Percentiles rank a stretch among this genome's conserved stretches.
These are phyloP conservation scores for Lepidocyrtoides sp. DNA, from an alignment of 2,888 invertebrate genomes.

Conservation along the genomic window DNA sequence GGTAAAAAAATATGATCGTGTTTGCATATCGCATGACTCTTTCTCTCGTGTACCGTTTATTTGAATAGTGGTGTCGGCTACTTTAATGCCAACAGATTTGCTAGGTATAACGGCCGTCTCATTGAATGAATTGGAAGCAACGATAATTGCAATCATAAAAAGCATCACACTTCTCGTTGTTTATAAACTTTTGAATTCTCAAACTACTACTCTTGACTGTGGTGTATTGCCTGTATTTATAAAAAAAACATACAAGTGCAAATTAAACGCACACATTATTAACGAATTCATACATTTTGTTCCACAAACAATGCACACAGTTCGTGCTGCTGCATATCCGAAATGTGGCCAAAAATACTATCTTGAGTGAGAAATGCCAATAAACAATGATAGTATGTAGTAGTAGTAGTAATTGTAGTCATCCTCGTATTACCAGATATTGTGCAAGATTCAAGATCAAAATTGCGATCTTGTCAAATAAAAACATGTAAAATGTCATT, in stretches of 20 bases:
- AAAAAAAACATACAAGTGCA: constrained; percentile 20
- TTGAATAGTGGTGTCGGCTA: constrained; percentile 49
- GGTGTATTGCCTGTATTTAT: no score
- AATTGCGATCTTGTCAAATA: constrained; percentile 70
- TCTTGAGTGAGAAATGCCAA: constrained; percentile 1
- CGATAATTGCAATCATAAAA: constrained; percentile 57
- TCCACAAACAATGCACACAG: not conserved
- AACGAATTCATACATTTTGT: not conserved
- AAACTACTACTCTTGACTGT: not conserved
- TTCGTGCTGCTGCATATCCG: constrained; percentile 42
- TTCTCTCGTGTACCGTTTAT: constrained; percentile 40
- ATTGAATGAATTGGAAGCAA: constrained; percentile 51
- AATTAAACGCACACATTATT: constrained; percentile 16
- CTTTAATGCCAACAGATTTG: constrained; percentile 49
- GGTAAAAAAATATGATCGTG: constrained; percentile 36
- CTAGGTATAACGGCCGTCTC: constrained; percentile 58
- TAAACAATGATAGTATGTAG: not conserved
- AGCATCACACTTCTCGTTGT: not conserved
- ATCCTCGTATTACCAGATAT: not conserved
- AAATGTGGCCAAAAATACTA: constrained; percentile 19
- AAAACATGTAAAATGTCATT: constrained; percentile 75
- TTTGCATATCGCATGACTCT: constrained; percentile 51
- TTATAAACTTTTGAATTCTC: not conserved
- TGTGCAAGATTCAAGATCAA: constrained; percentile 60
- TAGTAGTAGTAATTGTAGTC: not conserved